Base-by-base conservation (phyloP, 2,113 vertebrate species). In the Arothron firmamentum region DNA sequence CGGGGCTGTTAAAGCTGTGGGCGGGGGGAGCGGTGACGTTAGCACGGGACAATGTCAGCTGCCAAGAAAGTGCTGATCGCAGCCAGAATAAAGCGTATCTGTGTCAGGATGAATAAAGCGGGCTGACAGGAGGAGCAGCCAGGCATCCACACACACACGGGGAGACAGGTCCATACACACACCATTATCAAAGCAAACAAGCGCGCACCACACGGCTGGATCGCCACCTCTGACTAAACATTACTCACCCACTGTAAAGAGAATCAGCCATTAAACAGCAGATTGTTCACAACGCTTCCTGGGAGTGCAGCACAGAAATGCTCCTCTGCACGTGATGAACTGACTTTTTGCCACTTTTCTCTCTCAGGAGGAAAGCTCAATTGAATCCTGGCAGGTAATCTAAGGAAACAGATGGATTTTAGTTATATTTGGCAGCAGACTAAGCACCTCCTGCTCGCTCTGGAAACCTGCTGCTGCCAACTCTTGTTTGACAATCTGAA, bases 351-450 rank as follows among this genome's bases (percentile, higher is more conserved):
- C 85, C 76, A 82, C 73, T 85, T 79, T 67, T 78, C 78, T 83
- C 70, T 72, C 45, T 38, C 71, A 62, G 74, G 76, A 72, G 67
- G 67, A 17, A 52, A 74, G 78, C 82, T 85, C 72, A 78, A 80
- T 86, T 87, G 84, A 88, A 84, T 84, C 77, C 77, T 88, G 86
- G 86, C 84, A 82, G 78, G 86, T 89, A 87, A 89, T 89, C 85
- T 85, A 65, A 83, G 77, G 84, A 86, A 88, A 86, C 89, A 88
- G 88, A 89, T 89, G 90, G 87, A 84, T 89, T 89, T 87, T 63
- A 70, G 83, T 87, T 88, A 88, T 88, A 85, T 89, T 89, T 88
- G 88, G 85, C 84, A 79, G 78, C 77, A 82, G 88, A 90, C 89
- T 87, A 89, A 74, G 79, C 64, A 78, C 74, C 81, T 79, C 78